Evolutionary conservation across 2,797 vertebrate species (phyloP).

Genomic region (Hapalemur alaotrensis): DNA sequence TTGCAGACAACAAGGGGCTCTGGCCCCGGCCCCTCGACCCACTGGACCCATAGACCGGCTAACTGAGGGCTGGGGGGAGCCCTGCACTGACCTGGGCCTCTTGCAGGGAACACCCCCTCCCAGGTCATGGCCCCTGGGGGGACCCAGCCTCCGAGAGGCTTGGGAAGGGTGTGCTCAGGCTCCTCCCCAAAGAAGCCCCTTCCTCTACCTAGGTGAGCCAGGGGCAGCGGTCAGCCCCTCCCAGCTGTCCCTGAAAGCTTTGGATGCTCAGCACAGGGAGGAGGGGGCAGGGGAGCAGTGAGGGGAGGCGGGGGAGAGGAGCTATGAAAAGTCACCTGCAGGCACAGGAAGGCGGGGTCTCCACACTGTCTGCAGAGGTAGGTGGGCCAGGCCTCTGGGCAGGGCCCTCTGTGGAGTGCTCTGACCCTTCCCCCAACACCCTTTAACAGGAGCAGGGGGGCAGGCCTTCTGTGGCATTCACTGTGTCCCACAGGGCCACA

Average conservation of each 20-base stretch:
- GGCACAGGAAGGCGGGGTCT: not conserved
- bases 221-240: not conserved
- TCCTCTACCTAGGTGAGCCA: not conserved
- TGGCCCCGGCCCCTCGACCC: not conserved
- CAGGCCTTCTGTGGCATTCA: fast-evolving
- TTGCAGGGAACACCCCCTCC: not conserved
- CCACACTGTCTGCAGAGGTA: not conserved
- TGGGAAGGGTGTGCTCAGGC: too few species aligned
- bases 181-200: not conserved
- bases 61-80: not conserved
- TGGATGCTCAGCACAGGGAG: not conserved
- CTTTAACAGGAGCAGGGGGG: not conserved
- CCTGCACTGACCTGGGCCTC: not conserved
- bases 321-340: not conserved
- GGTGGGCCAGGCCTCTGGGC: not conserved
- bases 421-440: not conserved
- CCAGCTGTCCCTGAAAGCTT: not conserved
- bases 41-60: not conserved
- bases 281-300: not conserved
- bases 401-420: not conserved
- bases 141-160: not conserved
- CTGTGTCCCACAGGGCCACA: too few species aligned
- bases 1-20: not conserved
- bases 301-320: not conserved
- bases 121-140: not conserved